A percentile compares a stretch with the other conserved stretches of the same genome.
These are phyloP conservation scores for Anhinga anhinga DNA, from an alignment of 2,113 vertebrate species.

Conservation along the genomic window DNA sequence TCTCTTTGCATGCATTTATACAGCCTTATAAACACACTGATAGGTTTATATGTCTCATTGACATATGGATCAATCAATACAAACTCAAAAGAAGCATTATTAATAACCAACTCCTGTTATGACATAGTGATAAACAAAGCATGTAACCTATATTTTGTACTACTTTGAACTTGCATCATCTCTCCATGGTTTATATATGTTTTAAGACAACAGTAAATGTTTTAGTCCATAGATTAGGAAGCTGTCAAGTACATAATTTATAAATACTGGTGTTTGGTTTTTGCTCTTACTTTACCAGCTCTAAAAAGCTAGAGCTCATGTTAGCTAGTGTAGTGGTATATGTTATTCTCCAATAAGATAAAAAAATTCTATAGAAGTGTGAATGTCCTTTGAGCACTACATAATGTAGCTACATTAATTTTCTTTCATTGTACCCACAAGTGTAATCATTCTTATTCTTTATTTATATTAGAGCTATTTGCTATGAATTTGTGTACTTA, in stretches of 20 bases:
- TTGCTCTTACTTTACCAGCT: not conserved
- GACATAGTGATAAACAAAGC: not conserved
- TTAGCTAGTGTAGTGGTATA: not conserved
- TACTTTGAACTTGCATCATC: not conserved
- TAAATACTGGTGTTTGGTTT: not conserved
- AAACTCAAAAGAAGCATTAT: not conserved
- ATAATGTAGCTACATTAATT: not conserved
- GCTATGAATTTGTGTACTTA: not conserved
- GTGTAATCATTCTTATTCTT: not conserved
- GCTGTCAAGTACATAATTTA: not conserved
- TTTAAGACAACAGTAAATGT: not conserved
- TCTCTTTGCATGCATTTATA: conserved; percentile 13
- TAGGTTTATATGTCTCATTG: not conserved
- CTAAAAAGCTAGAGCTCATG: not conserved
- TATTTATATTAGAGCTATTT: not conserved
- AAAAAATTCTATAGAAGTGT: not conserved
- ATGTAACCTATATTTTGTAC: not conserved
- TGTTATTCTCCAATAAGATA: not conserved
- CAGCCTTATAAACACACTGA: not conserved
- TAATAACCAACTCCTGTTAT: not conserved
- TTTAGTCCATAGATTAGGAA: not conserved
- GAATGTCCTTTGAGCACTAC: not conserved
- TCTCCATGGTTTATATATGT: not conserved
- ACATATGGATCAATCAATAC: not conserved
- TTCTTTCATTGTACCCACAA: not conserved